Evolutionary conservation across 2,113 vertebrate genomes (phyloP), one percentile per base, ranked within the genome.

Genomic region (Ariopsis seemanni): DNA sequence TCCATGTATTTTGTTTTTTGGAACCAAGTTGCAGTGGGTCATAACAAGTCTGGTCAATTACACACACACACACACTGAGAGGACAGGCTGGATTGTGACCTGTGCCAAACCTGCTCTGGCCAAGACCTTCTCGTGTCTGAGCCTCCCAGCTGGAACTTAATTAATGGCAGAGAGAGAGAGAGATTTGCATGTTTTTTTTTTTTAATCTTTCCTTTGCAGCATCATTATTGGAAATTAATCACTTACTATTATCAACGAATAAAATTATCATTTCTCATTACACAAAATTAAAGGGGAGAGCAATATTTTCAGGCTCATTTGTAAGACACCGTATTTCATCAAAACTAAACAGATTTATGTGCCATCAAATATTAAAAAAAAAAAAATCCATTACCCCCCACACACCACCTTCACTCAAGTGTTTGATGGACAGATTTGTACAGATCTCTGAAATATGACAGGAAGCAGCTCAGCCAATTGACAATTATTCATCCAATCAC

Each of bases 71-170:
- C 53, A 77, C 52, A 62, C 30, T 20, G 58, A 22, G 58, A 78
- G 60, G 74, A 52, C 74, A 79, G 75, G 12, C 75, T 86, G 85
- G 50, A 80, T 63, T 67, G 85, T 57, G 85, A 80, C 75, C 60
- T 53, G 75, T 86, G 69, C 75, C 85, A 86, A 78, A 79, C 53
- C 8, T 55, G 50, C 75, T 57, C 85, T 80, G 60, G 75, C 85
- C 74, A 79, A 65, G 75, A 63, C 74, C 27, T 52, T 79, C 77
- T 80, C 78, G 9, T 80, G 78, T 58, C n/a, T 80, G 17, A 80
- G 78, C 27, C 78, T 58, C 78, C 78, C 78, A 80, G 78, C 78
- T 80, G 78, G 78, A 80, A 34, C 78, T 80, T 80, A 80, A 80
- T 80, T 80, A 80, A 58, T 58, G 27, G 27, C 53, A 79, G 53